Evolutionary conservation across 2,888 invertebrate species (phyloP).

Genomic region (Dasypogon diadema): DNA sequence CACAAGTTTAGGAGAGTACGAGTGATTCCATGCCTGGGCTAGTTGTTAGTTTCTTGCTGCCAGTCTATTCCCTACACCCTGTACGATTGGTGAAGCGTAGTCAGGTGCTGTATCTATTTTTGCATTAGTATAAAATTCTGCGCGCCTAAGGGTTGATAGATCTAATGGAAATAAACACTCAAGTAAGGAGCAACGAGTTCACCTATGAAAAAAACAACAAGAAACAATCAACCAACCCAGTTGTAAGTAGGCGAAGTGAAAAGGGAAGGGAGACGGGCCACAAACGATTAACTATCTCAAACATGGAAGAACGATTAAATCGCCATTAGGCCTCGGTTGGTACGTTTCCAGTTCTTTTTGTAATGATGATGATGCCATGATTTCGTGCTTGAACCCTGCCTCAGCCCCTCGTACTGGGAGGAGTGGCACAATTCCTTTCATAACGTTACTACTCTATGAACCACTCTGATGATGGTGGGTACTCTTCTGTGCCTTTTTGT

Average conservation of each 20-base stretch:
- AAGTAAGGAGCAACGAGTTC: constrained; percentile 20
- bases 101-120: background rate
- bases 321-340: constrained; percentile 69
- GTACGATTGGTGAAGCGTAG: background rate
- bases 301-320: constrained; percentile 65
- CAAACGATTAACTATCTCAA: constrained; percentile 56
- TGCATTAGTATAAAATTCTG: background rate
- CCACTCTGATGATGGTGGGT: constrained; percentile 8
- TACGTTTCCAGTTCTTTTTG: constrained; percentile 52
- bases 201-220: constrained; percentile 44
- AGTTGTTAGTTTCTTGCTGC: constrained; percentile 40
- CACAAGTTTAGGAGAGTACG: too few species aligned
- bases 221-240: constrained; percentile 30
- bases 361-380: constrained; percentile 58
- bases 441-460: background rate
- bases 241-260: background rate
- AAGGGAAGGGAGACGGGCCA: background rate
- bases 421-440: constrained; percentile 54
- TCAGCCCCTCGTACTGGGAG: constrained; percentile 26
- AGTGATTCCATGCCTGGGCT: constrained; percentile 49
- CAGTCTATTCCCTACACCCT: background rate
- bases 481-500: constrained; percentile 14
- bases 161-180: constrained; percentile 32
- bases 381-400: constrained; percentile 55
- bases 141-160: constrained; percentile 44